These are phyloP conservation scores for Castor canadensis DNA, from an alignment of 2,113 vertebrate genomes.

Conservation along the genomic window DNA sequence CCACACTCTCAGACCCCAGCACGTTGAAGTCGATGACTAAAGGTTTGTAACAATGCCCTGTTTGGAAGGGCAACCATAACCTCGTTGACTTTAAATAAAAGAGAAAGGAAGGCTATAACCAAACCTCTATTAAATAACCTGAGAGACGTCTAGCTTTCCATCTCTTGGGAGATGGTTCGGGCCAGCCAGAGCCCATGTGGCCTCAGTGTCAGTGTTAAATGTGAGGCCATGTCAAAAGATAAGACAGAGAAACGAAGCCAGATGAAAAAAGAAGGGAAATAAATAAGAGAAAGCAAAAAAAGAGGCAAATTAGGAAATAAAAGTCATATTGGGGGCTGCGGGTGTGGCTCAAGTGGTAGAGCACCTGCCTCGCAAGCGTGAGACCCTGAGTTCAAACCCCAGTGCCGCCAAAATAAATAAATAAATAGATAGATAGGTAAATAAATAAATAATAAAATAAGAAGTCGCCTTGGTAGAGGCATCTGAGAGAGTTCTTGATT, in stretches of 20 bases:
- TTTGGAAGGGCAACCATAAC: background rate
- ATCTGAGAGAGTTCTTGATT: background rate
- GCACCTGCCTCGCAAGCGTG: no score
- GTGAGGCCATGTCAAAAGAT: no score
- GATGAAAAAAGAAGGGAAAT: no score
- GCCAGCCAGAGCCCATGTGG: background rate
- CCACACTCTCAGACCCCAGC: background rate
- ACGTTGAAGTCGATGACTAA: background rate
- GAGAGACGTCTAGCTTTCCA: background rate
- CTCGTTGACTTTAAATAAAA: background rate
- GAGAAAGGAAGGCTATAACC: background rate
- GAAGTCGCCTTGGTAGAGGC: background rate
- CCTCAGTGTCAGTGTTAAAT: background rate
- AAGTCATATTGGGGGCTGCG: no score
- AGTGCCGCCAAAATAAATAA: no score
- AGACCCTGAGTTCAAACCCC: no score
- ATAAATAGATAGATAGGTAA: no score
- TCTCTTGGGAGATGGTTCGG: background rate
- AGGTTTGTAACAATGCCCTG: background rate
- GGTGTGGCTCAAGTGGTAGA: no score
- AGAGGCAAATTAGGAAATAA: no score
- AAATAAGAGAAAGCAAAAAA: background rate
- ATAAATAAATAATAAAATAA: background rate
- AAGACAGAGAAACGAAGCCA: background rate
- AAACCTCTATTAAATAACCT: background rate